Conservation (phyloP, 2,797 vertebrate genomes). For the Halcyon badia region DNA sequence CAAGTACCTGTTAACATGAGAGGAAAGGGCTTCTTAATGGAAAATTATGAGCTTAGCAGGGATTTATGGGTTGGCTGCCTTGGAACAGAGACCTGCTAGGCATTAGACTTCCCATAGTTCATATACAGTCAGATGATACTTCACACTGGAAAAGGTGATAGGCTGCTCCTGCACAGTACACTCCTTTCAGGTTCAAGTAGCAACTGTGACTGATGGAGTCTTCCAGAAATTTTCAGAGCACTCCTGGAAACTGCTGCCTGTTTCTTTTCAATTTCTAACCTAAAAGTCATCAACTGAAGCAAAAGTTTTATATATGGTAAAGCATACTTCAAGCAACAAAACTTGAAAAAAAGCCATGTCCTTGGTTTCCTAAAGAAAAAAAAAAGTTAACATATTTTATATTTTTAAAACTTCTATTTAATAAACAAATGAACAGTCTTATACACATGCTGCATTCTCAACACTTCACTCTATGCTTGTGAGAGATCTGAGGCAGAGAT, state of each 20-base stretch:
- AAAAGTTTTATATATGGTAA: background rate
- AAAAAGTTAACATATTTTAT: background rate
- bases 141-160: background rate
- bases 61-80: background rate
- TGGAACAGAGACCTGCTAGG: background rate
- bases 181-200: background rate
- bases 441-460: background rate
- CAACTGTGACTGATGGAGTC: background rate
- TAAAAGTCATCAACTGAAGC: background rate
- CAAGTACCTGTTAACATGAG: background rate
- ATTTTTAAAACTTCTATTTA: background rate
- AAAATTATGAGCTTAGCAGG: background rate
- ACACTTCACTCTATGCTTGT: background rate
- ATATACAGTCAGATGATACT: background rate
- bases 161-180: background rate
- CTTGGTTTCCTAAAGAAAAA: background rate
- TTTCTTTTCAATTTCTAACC: background rate
- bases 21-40: background rate
- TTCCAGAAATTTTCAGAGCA: background rate
- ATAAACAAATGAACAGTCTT: background rate
- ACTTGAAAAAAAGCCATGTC: background rate
- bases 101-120: background rate
- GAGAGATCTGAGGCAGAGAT: background rate
- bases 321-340: background rate
- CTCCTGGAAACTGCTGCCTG: background rate